phyloP scores from a whole-genome alignment of 1,140 invertebrate species.

The Hycleus cichorii region DNA sequence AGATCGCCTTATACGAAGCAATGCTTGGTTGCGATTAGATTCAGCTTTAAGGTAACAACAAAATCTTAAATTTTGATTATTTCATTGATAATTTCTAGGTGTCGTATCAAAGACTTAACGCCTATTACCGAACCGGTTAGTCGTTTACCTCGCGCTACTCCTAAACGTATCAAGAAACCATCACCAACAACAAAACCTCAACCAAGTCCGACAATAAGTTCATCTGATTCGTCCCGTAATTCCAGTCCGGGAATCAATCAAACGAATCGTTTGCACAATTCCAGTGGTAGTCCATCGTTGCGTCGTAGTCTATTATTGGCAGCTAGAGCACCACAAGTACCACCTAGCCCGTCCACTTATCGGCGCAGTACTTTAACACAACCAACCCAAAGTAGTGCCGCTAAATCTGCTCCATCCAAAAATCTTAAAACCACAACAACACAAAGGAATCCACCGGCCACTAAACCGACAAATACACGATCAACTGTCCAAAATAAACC shows the following conservation, averaged over 20 bases:
- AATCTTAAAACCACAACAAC: constrained; percentile 6
- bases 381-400: constrained; percentile 38
- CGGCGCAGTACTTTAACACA: constrained; percentile 36
- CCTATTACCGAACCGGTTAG: constrained; percentile 26
- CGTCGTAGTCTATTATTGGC: constrained; percentile 36
- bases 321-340: constrained; percentile 40
- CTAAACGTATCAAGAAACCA: constrained; percentile 36
- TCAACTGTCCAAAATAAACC: constrained; percentile 1
- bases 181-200: constrained; percentile 33
- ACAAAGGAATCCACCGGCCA: constrained; percentile 6
- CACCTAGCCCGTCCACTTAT: constrained; percentile 35
- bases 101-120: constrained; percentile 31
- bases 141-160: constrained; percentile 41
- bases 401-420: constrained; percentile 30
- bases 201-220: constrained; percentile 46
- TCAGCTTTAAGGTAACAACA: constrained; percentile 39
- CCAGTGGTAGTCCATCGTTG: constrained; percentile 38
- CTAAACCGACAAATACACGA: background rate
- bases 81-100: constrained; percentile 18
- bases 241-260: constrained; percentile 59
- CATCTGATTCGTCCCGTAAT: constrained; percentile 55
- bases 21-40: constrained; percentile 58
- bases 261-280: constrained; percentile 39
- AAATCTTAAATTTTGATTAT: background rate
- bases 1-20: constrained; percentile 52